Conservation (phyloP, 2,113 vertebrate genomes). For the Sitta europaea region DNA sequence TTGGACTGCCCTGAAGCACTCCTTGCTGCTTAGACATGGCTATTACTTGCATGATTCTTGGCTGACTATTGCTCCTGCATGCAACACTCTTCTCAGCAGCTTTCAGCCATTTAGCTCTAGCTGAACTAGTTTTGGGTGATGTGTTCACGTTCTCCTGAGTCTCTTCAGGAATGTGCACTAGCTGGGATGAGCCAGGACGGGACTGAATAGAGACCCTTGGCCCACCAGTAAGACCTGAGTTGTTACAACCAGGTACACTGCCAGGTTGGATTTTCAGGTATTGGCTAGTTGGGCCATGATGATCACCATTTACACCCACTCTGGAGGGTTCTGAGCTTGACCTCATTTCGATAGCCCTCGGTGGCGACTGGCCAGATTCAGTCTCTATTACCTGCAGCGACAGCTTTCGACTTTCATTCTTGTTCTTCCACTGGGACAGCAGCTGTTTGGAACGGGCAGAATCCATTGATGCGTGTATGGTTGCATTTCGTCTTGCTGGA, state of each 20-base stretch:
- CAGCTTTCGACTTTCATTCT: slow-evolving; percentile 87
- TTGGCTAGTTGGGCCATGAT: slow-evolving; percentile 76
- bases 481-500: slow-evolving; percentile 82
- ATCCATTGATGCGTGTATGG: slow-evolving; percentile 92
- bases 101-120: slow-evolving; percentile 90
- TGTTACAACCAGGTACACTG: slow-evolving; percentile 83
- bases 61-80: slow-evolving; percentile 85
- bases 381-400: slow-evolving; percentile 90
- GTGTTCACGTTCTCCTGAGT: slow-evolving; percentile 83
- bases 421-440: slow-evolving; percentile 96
- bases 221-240: slow-evolving; percentile 85
- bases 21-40: slow-evolving; percentile 98
- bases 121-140: slow-evolving; percentile 82
- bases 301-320: slow-evolving; percentile 84
- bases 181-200: slow-evolving; percentile 91
- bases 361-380: slow-evolving; percentile 81
- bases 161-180: slow-evolving; percentile 97
- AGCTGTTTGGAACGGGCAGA: slow-evolving; percentile 93
- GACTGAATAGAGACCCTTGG: slow-evolving; percentile 89
- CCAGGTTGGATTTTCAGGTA: slow-evolving; percentile 89
- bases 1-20: slow-evolving; percentile 89
- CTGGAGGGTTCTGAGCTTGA: slow-evolving; percentile 85
- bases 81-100: slow-evolving; percentile 88
- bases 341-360: slow-evolving; percentile 86
- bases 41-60: slow-evolving; percentile 94